Conservation (phyloP, 2,888 invertebrate genomes). For the Pedicia rivosa region DNA sequence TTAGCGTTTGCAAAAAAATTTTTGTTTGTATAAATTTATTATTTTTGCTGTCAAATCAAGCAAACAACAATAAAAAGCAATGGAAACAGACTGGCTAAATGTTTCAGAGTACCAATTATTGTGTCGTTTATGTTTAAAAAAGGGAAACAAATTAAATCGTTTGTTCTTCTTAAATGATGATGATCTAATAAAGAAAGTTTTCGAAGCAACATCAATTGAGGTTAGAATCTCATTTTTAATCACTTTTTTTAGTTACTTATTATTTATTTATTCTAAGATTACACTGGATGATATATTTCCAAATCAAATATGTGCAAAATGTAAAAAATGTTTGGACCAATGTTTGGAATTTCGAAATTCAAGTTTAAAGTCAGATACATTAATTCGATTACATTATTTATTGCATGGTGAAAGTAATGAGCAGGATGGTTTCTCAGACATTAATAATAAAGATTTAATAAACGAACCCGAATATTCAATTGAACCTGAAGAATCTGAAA, state of each 20-base stretch:
- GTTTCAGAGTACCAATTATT: too few relatives aligned
- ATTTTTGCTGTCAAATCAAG: too few relatives aligned
- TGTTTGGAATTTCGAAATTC: neutral
- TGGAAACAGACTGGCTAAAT: too few relatives aligned
- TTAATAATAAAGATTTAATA: too few relatives aligned
- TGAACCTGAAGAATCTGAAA: neutral
- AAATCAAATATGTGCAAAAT: neutral
- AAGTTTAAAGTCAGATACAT: neutral
- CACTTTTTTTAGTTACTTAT: neutral
- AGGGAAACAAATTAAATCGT: conserved; percentile 1
- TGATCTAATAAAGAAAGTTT: too few relatives aligned
- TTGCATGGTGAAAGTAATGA: neutral
- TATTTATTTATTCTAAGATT: neutral
- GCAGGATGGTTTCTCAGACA: too few relatives aligned
- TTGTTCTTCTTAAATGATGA: neutral
- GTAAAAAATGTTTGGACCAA: neutral
- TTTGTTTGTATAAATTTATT: too few relatives aligned
- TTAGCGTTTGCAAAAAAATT: too few relatives aligned
- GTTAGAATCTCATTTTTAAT: too few relatives aligned
- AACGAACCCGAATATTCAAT: neutral
- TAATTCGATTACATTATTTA: neutral
- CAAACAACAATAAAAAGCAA: too few relatives aligned
- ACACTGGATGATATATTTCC: neutral
- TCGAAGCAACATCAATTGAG: too few relatives aligned
- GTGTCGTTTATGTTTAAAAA: conserved; percentile 3